Base-by-base conservation (phyloP, 2,888 invertebrate genomes). In the Nysson spinosus region DNA sequence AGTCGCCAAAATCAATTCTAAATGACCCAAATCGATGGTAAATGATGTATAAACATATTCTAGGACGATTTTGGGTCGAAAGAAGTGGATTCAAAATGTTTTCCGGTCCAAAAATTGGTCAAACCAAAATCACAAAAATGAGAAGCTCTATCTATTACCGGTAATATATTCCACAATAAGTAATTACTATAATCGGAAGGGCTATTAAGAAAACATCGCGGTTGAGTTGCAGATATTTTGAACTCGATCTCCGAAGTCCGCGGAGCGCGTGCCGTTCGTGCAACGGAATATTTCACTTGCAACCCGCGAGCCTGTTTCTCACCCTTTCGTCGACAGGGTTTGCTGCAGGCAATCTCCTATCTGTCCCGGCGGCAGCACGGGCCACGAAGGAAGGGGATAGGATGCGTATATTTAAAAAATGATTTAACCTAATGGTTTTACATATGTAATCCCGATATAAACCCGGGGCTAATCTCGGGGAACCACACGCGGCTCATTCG, bases 361-460 rank as follows among this genome's bases (percentile, higher is more conserved):
- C 75, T 73, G 66, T 69, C 66, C 56, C 57, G 50, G 19, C 55
- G 65, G 47, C 39, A 62, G 60, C 40, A 34, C 57, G 44, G 35
- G 28, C 60, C 40, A 14, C 46, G 4, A 44, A 17, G 52, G 35
- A 28, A 43, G 52, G 58, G 54, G 55, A 49, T 39, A 55, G 32
- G 49, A 68, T 62, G 74, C 80, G 81, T 84, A 83, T 83, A 82
- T 83, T 84, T 80, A 81, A 84, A 84, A 85, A 85, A 86, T 86
- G 86, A 86, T 86, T 87, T 85, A 85, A 84, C 85, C 83, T 83
- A 84, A 86, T 85, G 86, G 85, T 83, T 84, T 83, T 85, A 86
- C 86, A 83, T 83, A 82, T 86, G 87, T 86, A 86, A 87, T 86
- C 85, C 84, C 83, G 80, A 85, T 83, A 83, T 80, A 83, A 83